Base-by-base conservation (phyloP, 2,113 vertebrate species). In the Dolichallabes microphthalmus region DNA sequence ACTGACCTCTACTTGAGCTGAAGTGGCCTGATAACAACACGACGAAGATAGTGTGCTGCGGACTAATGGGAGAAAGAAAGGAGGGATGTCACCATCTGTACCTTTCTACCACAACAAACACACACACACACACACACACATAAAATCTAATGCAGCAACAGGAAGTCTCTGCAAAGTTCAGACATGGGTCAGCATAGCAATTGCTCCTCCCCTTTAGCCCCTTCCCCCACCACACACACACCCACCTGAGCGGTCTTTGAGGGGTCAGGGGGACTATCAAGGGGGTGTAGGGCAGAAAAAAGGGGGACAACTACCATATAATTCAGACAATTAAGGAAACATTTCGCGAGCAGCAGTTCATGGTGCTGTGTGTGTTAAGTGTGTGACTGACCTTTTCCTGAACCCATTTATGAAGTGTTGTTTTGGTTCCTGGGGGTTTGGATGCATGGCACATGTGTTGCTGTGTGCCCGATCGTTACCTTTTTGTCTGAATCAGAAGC, bases 81-180 rank as follows among this genome's bases (percentile, higher is more conserved):
- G 30, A 83, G 60, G 73, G 66, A 83, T 83, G 13, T 61, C 58
- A n/a, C 83, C 55, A 88, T 76, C 83, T 87, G 84, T 78, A 89
- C 82, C 58, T 85, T 73, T 82, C 39, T 53, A 66, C 15, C 82
- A 6, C 61, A 82, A 66, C 83, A 83, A 12, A 60, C 66, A 85
- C 68, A 83, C 66, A 78, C 71, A 83, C 86, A 79, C 82, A 85
- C 69, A 66, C 79, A 82, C 71, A 83, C 86, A 79, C 82, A 85
- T 63, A 66, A 75, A 82, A 61, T 86, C 87, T 89, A 82, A 80
- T 80, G 82, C 79, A 80, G 80, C 82, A 82, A 90, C 89, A 91
- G 90, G 90, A 91, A 91, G 88, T 90, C 87, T 88, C 63, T 39
- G 80, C 30, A 91, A 90, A 91, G 90, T 91, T 91, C 90, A 91